Evolutionary conservation across 2,888 invertebrate genomes (phyloP).

Genomic region (Ligdia adustata): DNA sequence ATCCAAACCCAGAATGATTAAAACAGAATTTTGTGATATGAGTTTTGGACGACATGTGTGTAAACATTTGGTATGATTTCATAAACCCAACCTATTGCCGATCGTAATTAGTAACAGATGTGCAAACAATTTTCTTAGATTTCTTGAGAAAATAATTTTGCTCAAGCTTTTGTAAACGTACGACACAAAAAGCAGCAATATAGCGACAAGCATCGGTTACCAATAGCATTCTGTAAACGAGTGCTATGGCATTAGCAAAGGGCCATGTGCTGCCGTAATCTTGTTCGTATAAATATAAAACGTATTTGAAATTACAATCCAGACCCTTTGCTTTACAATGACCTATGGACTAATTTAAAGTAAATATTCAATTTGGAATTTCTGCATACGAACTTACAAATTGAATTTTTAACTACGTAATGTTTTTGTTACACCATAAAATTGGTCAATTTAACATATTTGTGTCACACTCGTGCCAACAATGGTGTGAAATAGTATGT

Average conservation of each 20-base stretch:
- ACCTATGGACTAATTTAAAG: slow-evolving; percentile 6
- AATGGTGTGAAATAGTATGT: no score
- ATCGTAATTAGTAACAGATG: slow-evolving; percentile 62
- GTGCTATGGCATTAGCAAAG: slow-evolving; percentile 64
- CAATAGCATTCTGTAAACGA: slow-evolving; percentile 38
- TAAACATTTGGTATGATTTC: no score
- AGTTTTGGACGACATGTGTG: no score
- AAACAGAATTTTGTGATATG: no score
- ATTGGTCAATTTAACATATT: no score
- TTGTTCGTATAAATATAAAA: no score
- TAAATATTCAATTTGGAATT: slow-evolving; percentile 23
- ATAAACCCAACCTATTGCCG: slow-evolving; percentile 3
- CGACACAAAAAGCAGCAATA: slow-evolving; percentile 46
- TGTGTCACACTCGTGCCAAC: no score
- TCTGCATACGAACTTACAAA: slow-evolving; percentile 15
- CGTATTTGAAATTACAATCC: no score
- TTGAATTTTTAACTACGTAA: slow-evolving; percentile 7
- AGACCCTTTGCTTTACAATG: slow-evolving; percentile 80
- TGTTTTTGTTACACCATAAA: neutral
- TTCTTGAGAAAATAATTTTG: slow-evolving; percentile 28
- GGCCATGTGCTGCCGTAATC: slow-evolving; percentile 48
- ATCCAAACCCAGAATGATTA: no score
- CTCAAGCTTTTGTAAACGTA: slow-evolving; percentile 52
- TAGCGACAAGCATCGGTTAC: slow-evolving; percentile 8
- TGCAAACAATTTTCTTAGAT: slow-evolving; percentile 81